A percentile compares a stretch with the other conserved stretches of the same genome.
Evolutionary conservation across 2,797 vertebrate genomes (phyloP).

Genomic region (Microhierax caerulescens): DNA sequence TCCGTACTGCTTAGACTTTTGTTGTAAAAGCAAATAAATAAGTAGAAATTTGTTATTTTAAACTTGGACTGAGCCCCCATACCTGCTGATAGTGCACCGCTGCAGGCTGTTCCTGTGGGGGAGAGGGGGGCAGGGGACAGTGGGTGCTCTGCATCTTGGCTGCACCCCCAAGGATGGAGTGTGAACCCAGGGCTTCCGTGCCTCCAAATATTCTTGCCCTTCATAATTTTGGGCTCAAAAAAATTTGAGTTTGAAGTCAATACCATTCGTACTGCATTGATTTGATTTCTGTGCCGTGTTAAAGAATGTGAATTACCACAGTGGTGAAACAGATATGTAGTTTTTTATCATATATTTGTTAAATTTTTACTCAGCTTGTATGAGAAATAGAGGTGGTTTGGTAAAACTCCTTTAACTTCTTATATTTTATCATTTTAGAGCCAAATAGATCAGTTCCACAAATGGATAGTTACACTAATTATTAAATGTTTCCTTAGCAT

Average conservation of each 20-base stretch:
- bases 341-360: background rate
- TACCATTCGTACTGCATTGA: background rate
- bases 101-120: background rate
- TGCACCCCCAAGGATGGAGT: accelerated
- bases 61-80: background rate
- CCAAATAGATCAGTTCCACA: background rate
- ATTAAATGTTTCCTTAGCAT: background rate
- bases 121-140: background rate
- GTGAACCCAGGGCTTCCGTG: background rate
- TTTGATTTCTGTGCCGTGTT: background rate
- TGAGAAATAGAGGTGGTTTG: background rate
- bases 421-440: background rate
- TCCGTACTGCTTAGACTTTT: background rate
- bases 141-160: accelerated
- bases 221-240: background rate
- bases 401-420: background rate
- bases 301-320: background rate
- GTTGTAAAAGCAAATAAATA: background rate
- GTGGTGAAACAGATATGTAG: background rate
- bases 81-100: accelerated
- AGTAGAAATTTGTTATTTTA: background rate
- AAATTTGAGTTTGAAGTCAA: background rate
- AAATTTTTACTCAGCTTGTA: background rate
- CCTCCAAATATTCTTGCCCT: background rate
- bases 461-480: constrained; percentile 2